Evolutionary conservation across 2,797 vertebrate species (phyloP).

Genomic region (Argentina silus): DNA sequence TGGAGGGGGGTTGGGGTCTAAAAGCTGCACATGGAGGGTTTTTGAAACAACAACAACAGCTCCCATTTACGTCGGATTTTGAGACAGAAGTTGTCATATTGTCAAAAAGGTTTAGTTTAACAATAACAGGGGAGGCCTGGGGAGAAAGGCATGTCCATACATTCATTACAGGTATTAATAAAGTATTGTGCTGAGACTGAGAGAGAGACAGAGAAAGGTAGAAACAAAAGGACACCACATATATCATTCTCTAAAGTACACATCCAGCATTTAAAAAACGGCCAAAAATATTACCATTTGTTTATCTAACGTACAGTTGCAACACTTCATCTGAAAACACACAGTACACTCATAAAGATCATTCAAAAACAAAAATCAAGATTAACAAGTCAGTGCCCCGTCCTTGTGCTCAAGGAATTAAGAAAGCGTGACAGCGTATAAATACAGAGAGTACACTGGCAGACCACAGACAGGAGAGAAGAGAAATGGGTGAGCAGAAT

Average conservation of each 20-base stretch:
- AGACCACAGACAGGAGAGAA: conserved; percentile 44
- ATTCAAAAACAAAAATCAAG: too few relatives aligned
- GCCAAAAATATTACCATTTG: too few relatives aligned
- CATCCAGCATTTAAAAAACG: too few relatives aligned
- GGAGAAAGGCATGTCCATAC: conserved; percentile 36
- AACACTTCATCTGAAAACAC: too few relatives aligned
- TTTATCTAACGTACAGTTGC: too few relatives aligned
- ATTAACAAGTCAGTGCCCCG: too few relatives aligned
- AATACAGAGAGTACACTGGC: background rate
- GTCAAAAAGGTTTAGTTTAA: conserved; percentile 38
- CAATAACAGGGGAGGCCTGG: conserved; percentile 58
- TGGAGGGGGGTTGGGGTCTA: conserved; percentile 40
- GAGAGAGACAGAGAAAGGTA: background rate
- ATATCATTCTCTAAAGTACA: too few relatives aligned
- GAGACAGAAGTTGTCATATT: conserved; percentile 53
- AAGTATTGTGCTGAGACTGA: conserved; percentile 48
- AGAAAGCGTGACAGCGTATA: too few relatives aligned
- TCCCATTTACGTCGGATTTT: conserved; percentile 42
- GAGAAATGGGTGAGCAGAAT: conserved; percentile 62
- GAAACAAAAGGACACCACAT: background rate
- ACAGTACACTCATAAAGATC: too few relatives aligned
- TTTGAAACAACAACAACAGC: conserved; percentile 48
- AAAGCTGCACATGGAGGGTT: conserved; percentile 43
- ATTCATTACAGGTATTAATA: conserved; percentile 64
- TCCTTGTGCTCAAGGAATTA: too few relatives aligned